Percentiles rank a stretch among this genome's conserved stretches.
phyloP scores from a whole-genome alignment of 2,888 invertebrate species.

The Scelioninae gen. 2 region DNA sequence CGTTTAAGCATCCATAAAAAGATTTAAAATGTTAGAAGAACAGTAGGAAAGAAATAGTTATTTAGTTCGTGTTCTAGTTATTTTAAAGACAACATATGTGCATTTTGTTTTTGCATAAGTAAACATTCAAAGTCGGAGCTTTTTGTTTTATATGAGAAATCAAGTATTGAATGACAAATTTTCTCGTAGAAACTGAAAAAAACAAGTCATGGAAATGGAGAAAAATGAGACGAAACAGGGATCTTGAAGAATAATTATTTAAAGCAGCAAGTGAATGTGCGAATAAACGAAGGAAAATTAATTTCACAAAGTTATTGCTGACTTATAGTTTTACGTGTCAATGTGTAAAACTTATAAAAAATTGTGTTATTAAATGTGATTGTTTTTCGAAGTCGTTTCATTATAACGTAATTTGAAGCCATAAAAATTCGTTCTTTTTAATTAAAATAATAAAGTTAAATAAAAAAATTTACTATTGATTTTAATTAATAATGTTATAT shows the following conservation, averaged over 20 bases:
- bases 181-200: slow-evolving; percentile 24
- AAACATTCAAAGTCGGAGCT: slow-evolving; percentile 42
- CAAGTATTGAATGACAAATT: slow-evolving; percentile 44
- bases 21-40: slow-evolving; percentile 15
- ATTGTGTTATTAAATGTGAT: too few species aligned
- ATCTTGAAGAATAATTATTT: slow-evolving; percentile 18
- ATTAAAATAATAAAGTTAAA: too few species aligned
- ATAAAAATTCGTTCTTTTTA: too few species aligned
- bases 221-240: not conserved
- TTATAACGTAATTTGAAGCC: too few species aligned
- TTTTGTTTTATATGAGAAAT: slow-evolving; percentile 20
- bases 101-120: slow-evolving; percentile 25
- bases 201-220: not conserved
- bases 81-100: slow-evolving; percentile 37
- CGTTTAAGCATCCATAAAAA: too few species aligned
- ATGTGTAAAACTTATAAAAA: too few species aligned
- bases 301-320: too few species aligned
- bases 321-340: too few species aligned
- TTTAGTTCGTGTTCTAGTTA: slow-evolving; percentile 44
- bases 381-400: too few species aligned
- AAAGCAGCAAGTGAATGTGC: not conserved
- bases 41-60: slow-evolving; percentile 27
- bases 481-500: too few species aligned
- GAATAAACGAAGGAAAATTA: too few species aligned
- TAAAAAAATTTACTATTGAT: too few species aligned